Conservation (phyloP, 2,888 invertebrate species). For the Zygothrica quintamaculata region DNA sequence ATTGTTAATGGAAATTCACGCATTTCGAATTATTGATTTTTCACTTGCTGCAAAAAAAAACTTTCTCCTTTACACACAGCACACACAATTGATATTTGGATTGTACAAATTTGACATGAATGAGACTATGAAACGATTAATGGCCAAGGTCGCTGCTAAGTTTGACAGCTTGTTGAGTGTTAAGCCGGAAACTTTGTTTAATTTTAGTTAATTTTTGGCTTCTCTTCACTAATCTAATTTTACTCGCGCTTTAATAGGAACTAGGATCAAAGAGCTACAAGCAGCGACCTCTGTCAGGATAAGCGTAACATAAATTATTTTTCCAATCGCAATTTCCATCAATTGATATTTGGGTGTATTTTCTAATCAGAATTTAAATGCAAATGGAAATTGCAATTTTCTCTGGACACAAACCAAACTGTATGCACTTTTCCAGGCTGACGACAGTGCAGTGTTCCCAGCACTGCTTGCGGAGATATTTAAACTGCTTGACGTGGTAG, state of each 20-base stretch:
- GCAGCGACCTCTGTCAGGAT: slow-evolving; percentile 46
- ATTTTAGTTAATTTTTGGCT: slow-evolving; percentile 7
- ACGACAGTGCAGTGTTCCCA: slow-evolving; percentile 40
- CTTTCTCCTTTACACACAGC: slow-evolving; percentile 48
- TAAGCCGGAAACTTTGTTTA: slow-evolving; percentile 12
- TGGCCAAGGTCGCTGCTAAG: slow-evolving; percentile 80
- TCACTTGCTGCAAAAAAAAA: slow-evolving; percentile 46
- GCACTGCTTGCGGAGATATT: slow-evolving; percentile 51
- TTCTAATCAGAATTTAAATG: slow-evolving; percentile 31
- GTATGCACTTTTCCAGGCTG: slow-evolving; percentile 19
- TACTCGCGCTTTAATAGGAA: slow-evolving; percentile 22
- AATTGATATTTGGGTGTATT: slow-evolving; percentile 2
- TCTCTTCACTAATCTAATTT: slow-evolving; percentile 11
- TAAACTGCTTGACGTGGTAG: slow-evolving; percentile 36
- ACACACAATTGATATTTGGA: slow-evolving; percentile 74
- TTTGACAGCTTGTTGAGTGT: slow-evolving; percentile 55
- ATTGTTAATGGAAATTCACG: slow-evolving; percentile 75
- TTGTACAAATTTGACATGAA: slow-evolving; percentile 75
- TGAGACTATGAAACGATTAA: slow-evolving; percentile 72
- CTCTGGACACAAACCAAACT: slow-evolving; percentile 64
- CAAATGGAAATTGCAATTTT: slow-evolving; percentile 43
- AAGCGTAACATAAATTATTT: no score
- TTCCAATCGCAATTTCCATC: slow-evolving; percentile 35
- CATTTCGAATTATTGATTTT: slow-evolving; percentile 77
- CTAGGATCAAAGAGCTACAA: background rate